Percentiles rank a stretch among this genome's conserved stretches.
phyloP scores from a whole-genome alignment of 2,888 invertebrate species.

The Phortica okadai region DNA sequence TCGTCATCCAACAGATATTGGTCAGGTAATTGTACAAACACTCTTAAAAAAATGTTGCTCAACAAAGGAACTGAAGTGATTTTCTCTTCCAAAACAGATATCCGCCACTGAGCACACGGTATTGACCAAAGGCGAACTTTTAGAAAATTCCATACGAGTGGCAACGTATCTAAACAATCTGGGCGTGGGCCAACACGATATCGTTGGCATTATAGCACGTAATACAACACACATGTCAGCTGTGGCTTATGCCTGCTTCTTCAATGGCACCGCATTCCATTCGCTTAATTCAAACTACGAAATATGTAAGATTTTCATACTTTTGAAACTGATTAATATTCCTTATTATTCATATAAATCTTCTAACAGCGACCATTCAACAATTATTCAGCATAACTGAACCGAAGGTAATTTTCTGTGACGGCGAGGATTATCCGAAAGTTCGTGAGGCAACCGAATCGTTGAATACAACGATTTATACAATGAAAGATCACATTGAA shows the following conservation, averaged over 20 bases:
- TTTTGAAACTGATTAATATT: not conserved
- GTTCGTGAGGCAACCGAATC: conserved; percentile 30
- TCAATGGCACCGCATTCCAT: conserved; percentile 53
- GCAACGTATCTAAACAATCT: conserved; percentile 43
- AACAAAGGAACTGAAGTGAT: not conserved
- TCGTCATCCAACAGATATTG: conserved; percentile 42
- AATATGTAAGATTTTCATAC: not conserved
- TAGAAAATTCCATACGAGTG: conserved; percentile 41
- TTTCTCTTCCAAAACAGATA: conserved; percentile 28
- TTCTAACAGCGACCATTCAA: conserved; percentile 19
- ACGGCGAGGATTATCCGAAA: conserved; percentile 41
- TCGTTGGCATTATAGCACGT: conserved; percentile 54
- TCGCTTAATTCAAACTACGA: conserved; percentile 46
- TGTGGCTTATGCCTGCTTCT: conserved; percentile 50
- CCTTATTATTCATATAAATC: not conserved
- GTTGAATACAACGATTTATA: conserved; percentile 35
- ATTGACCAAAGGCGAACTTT: conserved; percentile 32
- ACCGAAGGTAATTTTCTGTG: conserved; percentile 44
- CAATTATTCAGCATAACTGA: conserved; percentile 39
- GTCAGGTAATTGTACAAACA: conserved; percentile 28
- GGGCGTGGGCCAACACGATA: conserved; percentile 51
- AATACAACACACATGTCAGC: conserved; percentile 56
- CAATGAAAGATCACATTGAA: conserved; percentile 41
- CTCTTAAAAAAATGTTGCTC: not conserved
- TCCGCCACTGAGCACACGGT: conserved; percentile 41